Evolutionary conservation across 1,140 invertebrate species (phyloP).

Genomic region (Octopus sinensis): DNA sequence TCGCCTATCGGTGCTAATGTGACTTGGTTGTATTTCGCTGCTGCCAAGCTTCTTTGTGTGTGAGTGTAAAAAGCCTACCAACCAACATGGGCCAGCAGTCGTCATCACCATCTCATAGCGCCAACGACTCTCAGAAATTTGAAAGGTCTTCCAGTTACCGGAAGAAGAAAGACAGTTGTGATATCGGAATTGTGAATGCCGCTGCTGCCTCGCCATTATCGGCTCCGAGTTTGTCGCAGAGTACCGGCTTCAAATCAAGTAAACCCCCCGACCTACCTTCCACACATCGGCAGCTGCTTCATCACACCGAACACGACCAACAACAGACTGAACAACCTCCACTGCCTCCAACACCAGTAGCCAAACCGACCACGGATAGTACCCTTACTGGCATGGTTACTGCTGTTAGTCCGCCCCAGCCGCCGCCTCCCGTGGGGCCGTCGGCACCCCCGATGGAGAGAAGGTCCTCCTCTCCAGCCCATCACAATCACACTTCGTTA

Average conservation of each 20-base stretch:
- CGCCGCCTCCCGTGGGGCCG: background rate
- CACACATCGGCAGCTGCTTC: slow-evolving; percentile 5
- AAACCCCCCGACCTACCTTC: slow-evolving; percentile 8
- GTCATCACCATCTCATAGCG: slow-evolving; percentile 1
- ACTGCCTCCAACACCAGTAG: background rate
- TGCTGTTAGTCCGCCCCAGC: slow-evolving; percentile 5
- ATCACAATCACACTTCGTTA: background rate
- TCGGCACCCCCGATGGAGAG: slow-evolving; percentile 4
- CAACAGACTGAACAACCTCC: background rate
- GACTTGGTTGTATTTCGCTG: no score
- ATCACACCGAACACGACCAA: background rate
- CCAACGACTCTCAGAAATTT: slow-evolving; percentile 7
- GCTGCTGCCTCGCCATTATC: slow-evolving; percentile 11
- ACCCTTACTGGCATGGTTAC: background rate
- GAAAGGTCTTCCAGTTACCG: slow-evolving; percentile 11
- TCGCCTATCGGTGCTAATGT: background rate
- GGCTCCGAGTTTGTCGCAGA: slow-evolving; percentile 9
- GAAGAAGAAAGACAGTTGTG: slow-evolving; percentile 10
- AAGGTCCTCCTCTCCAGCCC: background rate
- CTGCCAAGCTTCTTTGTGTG: background rate
- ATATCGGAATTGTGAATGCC: slow-evolving; percentile 10
- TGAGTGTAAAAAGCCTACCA: background rate
- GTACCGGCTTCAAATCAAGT: slow-evolving; percentile 4
- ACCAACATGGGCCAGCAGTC: slow-evolving; percentile 6
- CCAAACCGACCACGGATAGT: background rate